These are phyloP conservation scores for Pachydiplax longipennis DNA, from an alignment of 2,888 invertebrate genomes.

Conservation along the genomic window DNA sequence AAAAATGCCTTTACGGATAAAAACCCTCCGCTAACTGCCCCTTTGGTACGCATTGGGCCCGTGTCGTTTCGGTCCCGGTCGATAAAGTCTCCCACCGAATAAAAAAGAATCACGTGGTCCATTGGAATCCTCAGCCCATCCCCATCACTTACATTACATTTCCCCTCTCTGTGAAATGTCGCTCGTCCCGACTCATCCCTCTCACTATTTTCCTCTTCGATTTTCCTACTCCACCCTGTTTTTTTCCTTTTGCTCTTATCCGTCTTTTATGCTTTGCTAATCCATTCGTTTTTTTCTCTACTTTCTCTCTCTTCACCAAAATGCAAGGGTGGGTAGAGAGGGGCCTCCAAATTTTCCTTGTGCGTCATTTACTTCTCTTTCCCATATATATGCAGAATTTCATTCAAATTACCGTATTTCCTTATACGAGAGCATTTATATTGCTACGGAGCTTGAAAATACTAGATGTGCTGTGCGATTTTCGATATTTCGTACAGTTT, in stretches of 20 bases:
- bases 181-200: not conserved
- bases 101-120: not conserved
- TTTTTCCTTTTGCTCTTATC: not conserved
- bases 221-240: not conserved
- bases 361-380: no score
- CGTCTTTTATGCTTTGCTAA: not conserved
- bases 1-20: not conserved
- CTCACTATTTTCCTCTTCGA: not conserved
- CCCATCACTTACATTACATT: not conserved
- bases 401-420: no score
- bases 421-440: no score
- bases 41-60: not conserved
- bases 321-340: no score
- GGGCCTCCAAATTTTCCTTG: no score
- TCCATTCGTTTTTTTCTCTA: not conserved
- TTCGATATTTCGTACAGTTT: no score
- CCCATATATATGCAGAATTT: no score
- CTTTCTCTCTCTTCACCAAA: no score
- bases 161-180: not conserved
- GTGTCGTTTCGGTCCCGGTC: not conserved
- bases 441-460: no score
- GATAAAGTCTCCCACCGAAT: not conserved
- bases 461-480: no score
- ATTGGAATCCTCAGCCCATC: not conserved
- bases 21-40: not conserved